A percentile compares a stretch with the other conserved stretches of the same genome.
Evolutionary conservation across 2,888 invertebrate genomes (phyloP).

Genomic region (Nebria salina): DNA sequence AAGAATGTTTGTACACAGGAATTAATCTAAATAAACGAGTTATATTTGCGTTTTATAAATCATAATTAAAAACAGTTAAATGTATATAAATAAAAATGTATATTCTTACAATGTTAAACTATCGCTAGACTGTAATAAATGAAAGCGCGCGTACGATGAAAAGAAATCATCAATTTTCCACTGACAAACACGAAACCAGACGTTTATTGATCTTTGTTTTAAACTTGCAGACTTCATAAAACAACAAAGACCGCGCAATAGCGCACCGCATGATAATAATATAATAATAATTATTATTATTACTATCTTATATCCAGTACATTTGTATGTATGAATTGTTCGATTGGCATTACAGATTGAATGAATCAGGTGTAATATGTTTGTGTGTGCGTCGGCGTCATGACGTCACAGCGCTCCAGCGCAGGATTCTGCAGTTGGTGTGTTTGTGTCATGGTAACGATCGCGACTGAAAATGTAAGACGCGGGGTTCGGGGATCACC

Average conservation of each 20-base stretch:
- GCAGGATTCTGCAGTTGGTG: slow-evolving; percentile 40
- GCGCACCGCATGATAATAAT: background rate
- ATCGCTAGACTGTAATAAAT: background rate
- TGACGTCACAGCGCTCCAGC: slow-evolving; percentile 41
- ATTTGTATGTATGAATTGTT: background rate
- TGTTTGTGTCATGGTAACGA: slow-evolving; percentile 33
- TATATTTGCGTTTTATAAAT: no score
- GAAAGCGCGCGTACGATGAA: background rate
- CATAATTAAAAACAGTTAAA: no score
- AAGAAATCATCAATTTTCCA: background rate
- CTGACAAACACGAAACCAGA: background rate
- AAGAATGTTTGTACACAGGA: no score
- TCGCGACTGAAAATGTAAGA: slow-evolving; percentile 15
- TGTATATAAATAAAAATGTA: no score
- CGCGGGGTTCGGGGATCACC: background rate
- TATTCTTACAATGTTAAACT: background rate
- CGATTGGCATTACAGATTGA: background rate
- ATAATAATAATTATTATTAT: background rate
- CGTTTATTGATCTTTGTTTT: background rate
- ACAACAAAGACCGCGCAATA: background rate
- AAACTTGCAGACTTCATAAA: background rate
- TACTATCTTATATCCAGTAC: background rate
- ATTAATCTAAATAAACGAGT: no score
- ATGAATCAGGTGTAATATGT: background rate
- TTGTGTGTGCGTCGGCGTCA: background rate